phyloP scores from a whole-genome alignment of 2,888 invertebrate genomes.

The Tethea ocularis region DNA sequence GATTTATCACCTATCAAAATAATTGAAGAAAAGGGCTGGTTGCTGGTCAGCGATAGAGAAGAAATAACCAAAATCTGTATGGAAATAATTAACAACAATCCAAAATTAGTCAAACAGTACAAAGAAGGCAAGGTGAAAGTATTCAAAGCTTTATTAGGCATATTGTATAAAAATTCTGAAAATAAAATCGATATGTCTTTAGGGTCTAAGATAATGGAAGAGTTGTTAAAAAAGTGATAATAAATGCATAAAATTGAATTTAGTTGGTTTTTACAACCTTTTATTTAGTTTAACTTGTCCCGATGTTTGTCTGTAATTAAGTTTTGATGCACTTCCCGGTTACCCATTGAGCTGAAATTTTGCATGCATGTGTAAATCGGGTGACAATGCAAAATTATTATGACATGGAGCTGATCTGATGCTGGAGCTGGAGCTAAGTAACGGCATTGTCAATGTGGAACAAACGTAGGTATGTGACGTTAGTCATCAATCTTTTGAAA shows the following conservation, averaged over 20 bases:
- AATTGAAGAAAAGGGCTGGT: slow-evolving; percentile 85
- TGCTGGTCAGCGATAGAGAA: slow-evolving; percentile 84
- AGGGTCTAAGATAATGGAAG: slow-evolving; percentile 84
- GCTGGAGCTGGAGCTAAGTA: no score
- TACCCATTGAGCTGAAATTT: no score
- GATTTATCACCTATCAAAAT: slow-evolving; percentile 69
- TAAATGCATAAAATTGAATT: slow-evolving; percentile 20
- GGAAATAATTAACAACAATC: slow-evolving; percentile 85
- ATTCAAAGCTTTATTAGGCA: slow-evolving; percentile 86
- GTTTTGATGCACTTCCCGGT: no score
- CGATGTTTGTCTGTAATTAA: no score
- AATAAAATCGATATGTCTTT: slow-evolving; percentile 87
- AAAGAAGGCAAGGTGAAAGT: slow-evolving; percentile 88
- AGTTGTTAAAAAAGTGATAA: slow-evolving; percentile 81
- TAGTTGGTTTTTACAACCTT: slow-evolving; percentile 25
- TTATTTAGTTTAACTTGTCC: no score
- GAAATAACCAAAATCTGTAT: slow-evolving; percentile 85
- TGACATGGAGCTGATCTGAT: no score
- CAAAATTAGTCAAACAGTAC: slow-evolving; percentile 86
- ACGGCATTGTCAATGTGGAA: no score
- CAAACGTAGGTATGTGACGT: no score
- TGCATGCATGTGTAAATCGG: no score
- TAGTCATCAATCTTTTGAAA: no score
- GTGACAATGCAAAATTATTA: no score
- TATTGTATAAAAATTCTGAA: slow-evolving; percentile 83